Conservation (phyloP, 2,113 vertebrate species). For the Pachypanchax playfairii region DNA sequence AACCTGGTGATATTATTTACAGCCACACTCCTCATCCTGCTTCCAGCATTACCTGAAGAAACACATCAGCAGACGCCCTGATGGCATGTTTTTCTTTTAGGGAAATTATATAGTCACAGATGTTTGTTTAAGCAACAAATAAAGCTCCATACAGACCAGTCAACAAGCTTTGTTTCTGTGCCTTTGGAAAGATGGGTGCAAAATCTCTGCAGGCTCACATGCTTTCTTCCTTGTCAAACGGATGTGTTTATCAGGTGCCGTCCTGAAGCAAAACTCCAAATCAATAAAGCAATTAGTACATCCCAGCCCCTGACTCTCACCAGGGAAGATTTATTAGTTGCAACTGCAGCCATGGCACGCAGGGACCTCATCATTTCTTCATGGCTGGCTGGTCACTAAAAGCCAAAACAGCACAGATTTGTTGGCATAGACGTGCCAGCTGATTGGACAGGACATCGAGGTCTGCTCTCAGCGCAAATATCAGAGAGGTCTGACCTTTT, state of each 20-base stretch:
- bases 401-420: conserved; percentile 8
- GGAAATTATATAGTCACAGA: conserved; percentile 45
- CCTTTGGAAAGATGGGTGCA: conserved; percentile 31
- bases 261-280: conserved; percentile 64
- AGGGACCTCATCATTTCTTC: conserved; percentile 62
- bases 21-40: conserved; percentile 10
- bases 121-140: conserved; percentile 25
- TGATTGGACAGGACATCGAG: conserved; percentile 5
- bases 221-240: conserved; percentile 48
- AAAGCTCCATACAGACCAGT: conserved; percentile 9
- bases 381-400: conserved; percentile 28
- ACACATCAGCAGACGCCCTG: conserved; percentile 42
- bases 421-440: conserved; percentile 12
- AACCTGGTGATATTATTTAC: conserved; percentile 32
- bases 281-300: conserved; percentile 80
- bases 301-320: conserved; percentile 52
- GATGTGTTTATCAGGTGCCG: conserved; percentile 74
- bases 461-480: conserved; percentile 24
- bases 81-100: conserved; percentile 48
- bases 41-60: conserved; percentile 45
- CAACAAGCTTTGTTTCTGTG: conserved; percentile 32
- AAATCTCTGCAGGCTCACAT: conserved; percentile 41
- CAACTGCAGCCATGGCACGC: conserved; percentile 34
- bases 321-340: conserved; percentile 67
- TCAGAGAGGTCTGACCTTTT: conserved; percentile 49